These are phyloP conservation scores for Nymphalis c-album DNA, from an alignment of 2,888 invertebrate genomes.

Conservation along the genomic window DNA sequence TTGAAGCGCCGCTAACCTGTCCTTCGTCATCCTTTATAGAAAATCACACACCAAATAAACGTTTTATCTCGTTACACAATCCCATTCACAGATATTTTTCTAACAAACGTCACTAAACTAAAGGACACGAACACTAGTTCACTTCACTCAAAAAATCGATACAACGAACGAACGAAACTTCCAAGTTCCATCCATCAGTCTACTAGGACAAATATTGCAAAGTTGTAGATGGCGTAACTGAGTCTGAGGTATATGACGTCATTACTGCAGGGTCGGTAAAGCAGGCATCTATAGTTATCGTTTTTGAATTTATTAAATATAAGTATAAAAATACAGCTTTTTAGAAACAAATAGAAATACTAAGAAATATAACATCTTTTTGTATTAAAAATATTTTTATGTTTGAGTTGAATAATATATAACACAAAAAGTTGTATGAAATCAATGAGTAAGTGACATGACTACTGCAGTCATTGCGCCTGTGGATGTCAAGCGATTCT, in stretches of 20 bases:
- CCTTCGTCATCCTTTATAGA: slow-evolving; percentile 93
- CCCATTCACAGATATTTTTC: slow-evolving; percentile 89
- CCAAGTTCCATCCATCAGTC: slow-evolving; percentile 83
- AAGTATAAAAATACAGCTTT: neutral
- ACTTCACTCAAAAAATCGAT: slow-evolving; percentile 90
- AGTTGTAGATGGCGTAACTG: slow-evolving; percentile 67
- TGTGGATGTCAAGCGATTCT: slow-evolving; percentile 52
- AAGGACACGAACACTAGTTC: slow-evolving; percentile 86
- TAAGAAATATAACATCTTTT: neutral
- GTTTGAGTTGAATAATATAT: too few species aligned
- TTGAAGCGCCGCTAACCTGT: slow-evolving; percentile 97
- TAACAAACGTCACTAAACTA: slow-evolving; percentile 87
- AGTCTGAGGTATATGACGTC: slow-evolving; percentile 59
- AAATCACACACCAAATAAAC: slow-evolving; percentile 85
- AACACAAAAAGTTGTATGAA: neutral
- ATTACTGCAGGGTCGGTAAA: slow-evolving; percentile 57
- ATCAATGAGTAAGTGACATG: slow-evolving; percentile 41
- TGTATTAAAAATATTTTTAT: neutral
- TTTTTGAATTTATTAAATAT: neutral
- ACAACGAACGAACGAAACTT: slow-evolving; percentile 84
- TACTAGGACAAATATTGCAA: slow-evolving; percentile 52
- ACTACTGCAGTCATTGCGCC: slow-evolving; percentile 56
- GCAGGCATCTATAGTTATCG: slow-evolving; percentile 46
- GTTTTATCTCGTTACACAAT: slow-evolving; percentile 86
- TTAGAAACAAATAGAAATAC: neutral